Evolutionary conservation across 2,797 vertebrate genomes (phyloP).

Genomic region (Protonibea diacanthus): DNA sequence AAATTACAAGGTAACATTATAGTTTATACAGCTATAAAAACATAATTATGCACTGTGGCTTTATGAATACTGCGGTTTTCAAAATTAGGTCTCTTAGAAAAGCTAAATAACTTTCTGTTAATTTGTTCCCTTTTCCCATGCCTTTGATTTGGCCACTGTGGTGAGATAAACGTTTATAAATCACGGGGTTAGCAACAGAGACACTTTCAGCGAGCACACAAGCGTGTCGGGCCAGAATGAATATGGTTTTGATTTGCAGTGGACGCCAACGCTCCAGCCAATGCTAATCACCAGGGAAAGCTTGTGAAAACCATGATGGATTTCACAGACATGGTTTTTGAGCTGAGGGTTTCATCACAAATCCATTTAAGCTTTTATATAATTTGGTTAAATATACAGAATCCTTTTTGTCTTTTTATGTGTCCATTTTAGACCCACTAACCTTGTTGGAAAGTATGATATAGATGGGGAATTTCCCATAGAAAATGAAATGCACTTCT

Average conservation of each 20-base stretch:
- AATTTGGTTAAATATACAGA: conserved; percentile 81
- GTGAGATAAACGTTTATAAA: conserved; percentile 81
- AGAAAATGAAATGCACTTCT: conserved; percentile 27
- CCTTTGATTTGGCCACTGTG: conserved; percentile 79
- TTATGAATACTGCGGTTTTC: conserved; percentile 86
- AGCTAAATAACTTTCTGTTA: conserved; percentile 83
- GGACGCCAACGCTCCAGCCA: conserved; percentile 66
- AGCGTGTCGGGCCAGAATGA: conserved; percentile 67
- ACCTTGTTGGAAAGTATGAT: conserved; percentile 70
- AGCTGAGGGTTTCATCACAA: conserved; percentile 71
- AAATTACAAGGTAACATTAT: conserved; percentile 92
- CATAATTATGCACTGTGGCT: conserved; percentile 86
- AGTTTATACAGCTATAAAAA: conserved; percentile 88
- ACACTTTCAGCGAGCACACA: conserved; percentile 68
- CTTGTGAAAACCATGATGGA: conserved; percentile 82
- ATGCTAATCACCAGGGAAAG: conserved; percentile 78
- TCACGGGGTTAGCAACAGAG: conserved; percentile 69
- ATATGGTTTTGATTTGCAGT: conserved; percentile 75
- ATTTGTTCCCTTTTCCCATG: conserved; percentile 76
- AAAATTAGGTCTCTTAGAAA: conserved; percentile 85
- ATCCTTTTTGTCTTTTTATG: conserved; percentile 77
- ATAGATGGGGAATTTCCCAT: conserved; percentile 40
- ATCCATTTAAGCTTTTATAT: conserved; percentile 78
- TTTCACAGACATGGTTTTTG: conserved; percentile 77
- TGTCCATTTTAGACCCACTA: conserved; percentile 64